Base-by-base conservation (phyloP, 2,888 invertebrate genomes). In the Luffia ferchaultella region DNA sequence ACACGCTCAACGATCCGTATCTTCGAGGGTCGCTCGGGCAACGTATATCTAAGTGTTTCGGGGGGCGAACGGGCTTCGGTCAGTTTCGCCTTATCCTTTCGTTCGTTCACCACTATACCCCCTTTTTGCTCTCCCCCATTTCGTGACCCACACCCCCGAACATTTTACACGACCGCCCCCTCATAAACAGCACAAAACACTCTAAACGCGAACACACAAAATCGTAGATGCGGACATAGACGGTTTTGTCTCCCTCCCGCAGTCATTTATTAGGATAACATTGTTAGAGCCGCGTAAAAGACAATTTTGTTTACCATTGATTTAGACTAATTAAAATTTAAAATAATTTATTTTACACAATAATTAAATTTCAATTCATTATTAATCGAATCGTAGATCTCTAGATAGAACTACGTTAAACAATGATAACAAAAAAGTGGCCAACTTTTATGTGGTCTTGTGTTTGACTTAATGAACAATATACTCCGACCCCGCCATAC, bases 221-320 rank as follows among this genome's bases (percentile, higher is more conserved):
- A 79, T 79, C 17, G 17, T 43, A n/a, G 16, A 43, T 17, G n/a
- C n/a, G n/a, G n/a, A n/a, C n/a, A n/a, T n/a, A n/a, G n/a, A n/a
- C n/a, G 43, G 43, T 43, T 43, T n/a, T 7, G n/a, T 17, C n/a
- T 5, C 43, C n/a, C 43, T n/a, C 46, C 58, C 58, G 64, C 62
- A 67, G 69, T 73, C 79, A 78, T 78, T 79, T 76, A 72, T 65
- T 73, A 77, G 74, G 78, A 78, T 78, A 79, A 78, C 73, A 72
- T 70, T 73, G 71, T 70, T 61, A 55, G 55, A 60, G 58, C 54
- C 55, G 42, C 53, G 49, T 52, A 17, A 12, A 3, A 19, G 58
- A 59, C 59, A 51, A 54, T 60, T 65, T 70, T 72, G 73, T 75
- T 73, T 75, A 73, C 68, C 66, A 67, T 68, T 17, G 2, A n/a